Evolutionary conservation across 2,888 invertebrate genomes (phyloP), one percentile per base, ranked within the genome.

Genomic region (Molorchus minor): DNA sequence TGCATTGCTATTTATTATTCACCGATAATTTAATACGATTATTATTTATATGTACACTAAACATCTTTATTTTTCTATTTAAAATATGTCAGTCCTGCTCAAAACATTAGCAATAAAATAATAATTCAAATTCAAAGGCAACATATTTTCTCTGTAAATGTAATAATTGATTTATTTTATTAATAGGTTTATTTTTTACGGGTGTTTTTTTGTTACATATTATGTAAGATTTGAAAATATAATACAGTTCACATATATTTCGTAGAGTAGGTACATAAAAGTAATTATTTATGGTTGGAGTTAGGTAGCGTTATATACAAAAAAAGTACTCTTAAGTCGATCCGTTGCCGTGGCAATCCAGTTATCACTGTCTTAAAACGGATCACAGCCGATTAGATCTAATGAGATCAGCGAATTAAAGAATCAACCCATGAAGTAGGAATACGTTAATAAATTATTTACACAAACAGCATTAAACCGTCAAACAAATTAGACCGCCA

Each of bases 351-450:
- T 68, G 29, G 38, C 35, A 38, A 36, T 52, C 68, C 65, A 69
- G 69, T 70, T 56, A 62, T 66, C 65, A 58, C 62, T 67, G 62
- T 63, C 67, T 52, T 57, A 56, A 68, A 68, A 69, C 70, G 71
- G 71, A 73, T 75, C 74, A 75, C 74, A 75, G 73, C 70, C 72
- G 67, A 66, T 56, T 68, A 67, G 69, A 73, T 71, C 67, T 64
- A 71, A 66, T 72, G 74, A 75, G 71, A 73, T 73, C 72, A 74
- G 67, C 69, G 56, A 62, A 61, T 55, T 54, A 58, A 65, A 56
- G 33, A 33, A 33, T 67, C 59, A 65, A 63, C 55, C 56, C 63
- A 68, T 61, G 58, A 66, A 65, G 63, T 63, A 60, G 60, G 47
- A 38, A 45, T 62, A 54, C 56, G 25, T 59, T 55, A 55, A 49